A percentile compares a stretch with the other conserved stretches of the same genome.
phyloP scores from a whole-genome alignment of 2,797 vertebrate species.

The Triplophysa yarkandensis region DNA sequence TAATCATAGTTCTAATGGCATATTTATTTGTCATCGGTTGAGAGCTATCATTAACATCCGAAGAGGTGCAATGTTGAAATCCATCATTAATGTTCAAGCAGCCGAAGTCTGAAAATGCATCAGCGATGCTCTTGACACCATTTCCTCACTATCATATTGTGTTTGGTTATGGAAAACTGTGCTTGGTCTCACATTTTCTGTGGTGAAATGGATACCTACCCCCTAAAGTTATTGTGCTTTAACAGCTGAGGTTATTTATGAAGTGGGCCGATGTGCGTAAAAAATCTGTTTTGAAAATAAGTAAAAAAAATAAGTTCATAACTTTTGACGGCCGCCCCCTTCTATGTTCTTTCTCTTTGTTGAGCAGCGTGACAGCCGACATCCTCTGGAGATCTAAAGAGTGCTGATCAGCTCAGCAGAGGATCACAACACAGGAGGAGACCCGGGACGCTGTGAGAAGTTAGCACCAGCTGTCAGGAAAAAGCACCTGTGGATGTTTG shows the following conservation, averaged over 20 bases:
- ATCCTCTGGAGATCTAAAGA: conserved; percentile 53
- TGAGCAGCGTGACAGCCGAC: conserved; percentile 45
- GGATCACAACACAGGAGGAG: conserved; percentile 32
- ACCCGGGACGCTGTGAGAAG: conserved; percentile 41
- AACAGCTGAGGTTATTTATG: conserved; percentile 55
- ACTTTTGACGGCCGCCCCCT: conserved; percentile 46
- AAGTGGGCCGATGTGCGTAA: conserved; percentile 37
- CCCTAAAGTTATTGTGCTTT: conserved; percentile 53
- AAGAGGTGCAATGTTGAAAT: conserved; percentile 43
- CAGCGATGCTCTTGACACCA: conserved; percentile 21
- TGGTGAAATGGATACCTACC: conserved; percentile 54
- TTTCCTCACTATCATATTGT: conserved; percentile 2
- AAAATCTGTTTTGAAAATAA: conserved; percentile 53
- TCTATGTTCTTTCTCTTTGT: conserved; percentile 47
- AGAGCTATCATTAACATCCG: conserved; percentile 44
- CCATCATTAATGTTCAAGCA: conserved; percentile 17
- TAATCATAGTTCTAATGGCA: conserved; percentile 35
- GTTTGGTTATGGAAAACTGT: conserved; percentile 13
- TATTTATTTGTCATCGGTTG: conserved; percentile 34
- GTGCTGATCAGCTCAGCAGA: conserved; percentile 23
- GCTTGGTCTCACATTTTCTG: conserved; percentile 14
- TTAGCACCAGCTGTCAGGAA: conserved; percentile 37
- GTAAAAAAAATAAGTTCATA: conserved; percentile 44
- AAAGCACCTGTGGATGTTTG: conserved; percentile 6
- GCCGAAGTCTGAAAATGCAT: conserved; percentile 27